phyloP scores from a whole-genome alignment of 2,888 invertebrate species.

The Drosophila stalkeri region DNA sequence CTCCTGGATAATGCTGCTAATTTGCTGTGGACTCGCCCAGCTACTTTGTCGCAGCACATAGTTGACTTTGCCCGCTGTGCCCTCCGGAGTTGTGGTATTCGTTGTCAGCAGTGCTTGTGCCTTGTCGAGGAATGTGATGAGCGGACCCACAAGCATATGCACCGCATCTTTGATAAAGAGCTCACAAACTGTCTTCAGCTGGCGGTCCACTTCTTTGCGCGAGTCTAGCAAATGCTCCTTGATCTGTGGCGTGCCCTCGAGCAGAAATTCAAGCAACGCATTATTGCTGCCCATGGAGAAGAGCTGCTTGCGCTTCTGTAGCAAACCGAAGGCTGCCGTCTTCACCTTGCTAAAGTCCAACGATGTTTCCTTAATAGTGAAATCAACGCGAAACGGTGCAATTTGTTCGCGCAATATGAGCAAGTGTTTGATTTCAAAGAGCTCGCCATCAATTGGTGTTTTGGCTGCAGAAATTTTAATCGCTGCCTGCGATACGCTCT shows the following conservation, averaged over 20 bases:
- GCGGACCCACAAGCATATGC: slow-evolving; percentile 90
- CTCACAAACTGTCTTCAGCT: slow-evolving; percentile 95
- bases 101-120: slow-evolving; percentile 85
- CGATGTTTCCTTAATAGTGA: slow-evolving; percentile 95
- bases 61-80: slow-evolving; percentile 66
- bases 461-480: slow-evolving; percentile 91
- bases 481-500: slow-evolving; percentile 94
- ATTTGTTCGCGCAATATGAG: slow-evolving; percentile 98
- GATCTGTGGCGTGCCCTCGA: slow-evolving; percentile 97
- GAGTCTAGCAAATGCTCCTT: slow-evolving; percentile 97
- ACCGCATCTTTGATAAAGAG: slow-evolving; percentile 93
- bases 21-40: slow-evolving; percentile 90
- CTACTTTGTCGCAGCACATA: slow-evolving; percentile 86
- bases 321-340: slow-evolving; percentile 91
- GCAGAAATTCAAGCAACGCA: slow-evolving; percentile 94
- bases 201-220: slow-evolving; percentile 97
- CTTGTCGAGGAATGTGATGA: slow-evolving; percentile 91
- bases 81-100: slow-evolving; percentile 36
- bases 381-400: slow-evolving; percentile 98
- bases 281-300: slow-evolving; percentile 96
- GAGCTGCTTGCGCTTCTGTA: slow-evolving; percentile 92
- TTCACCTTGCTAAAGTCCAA: slow-evolving; percentile 97
- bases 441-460: slow-evolving; percentile 94
- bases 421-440: slow-evolving; percentile 99
- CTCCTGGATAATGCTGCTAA: slow-evolving; percentile 91